Evolutionary conservation across 2,797 vertebrate genomes (phyloP).

Genomic region (Lophotriccus pileatus): DNA sequence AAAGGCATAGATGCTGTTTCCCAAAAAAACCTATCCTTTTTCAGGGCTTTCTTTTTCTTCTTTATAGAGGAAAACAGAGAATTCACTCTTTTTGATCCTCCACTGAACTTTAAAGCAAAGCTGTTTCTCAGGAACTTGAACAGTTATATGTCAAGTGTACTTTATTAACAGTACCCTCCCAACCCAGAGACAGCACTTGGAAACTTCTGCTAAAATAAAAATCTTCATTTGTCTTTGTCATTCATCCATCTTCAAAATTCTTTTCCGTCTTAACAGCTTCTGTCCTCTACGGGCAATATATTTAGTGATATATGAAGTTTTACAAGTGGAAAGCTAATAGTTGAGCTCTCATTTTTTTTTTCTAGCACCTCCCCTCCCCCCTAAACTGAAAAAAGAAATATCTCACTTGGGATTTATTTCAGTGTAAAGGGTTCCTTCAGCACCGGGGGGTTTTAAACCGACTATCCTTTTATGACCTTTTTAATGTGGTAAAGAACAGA

Average conservation of each 20-base stretch:
- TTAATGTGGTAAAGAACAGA: not conserved
- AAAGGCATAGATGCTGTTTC: constrained; percentile 69
- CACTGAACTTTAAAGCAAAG: constrained; percentile 76
- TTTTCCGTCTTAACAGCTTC: constrained; percentile 76
- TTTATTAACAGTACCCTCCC: constrained; percentile 74
- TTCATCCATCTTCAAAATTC: constrained; percentile 80
- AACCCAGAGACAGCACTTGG: constrained; percentile 57
- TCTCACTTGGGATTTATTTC: constrained; percentile 19
- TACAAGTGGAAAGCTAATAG: constrained; percentile 71
- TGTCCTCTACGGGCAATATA: constrained; percentile 71
- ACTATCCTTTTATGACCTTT: not conserved
- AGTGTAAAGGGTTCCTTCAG: not conserved
- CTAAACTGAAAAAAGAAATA: not conserved
- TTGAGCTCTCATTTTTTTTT: constrained; percentile 61
- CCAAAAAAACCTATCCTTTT: constrained; percentile 67
- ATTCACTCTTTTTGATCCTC: constrained; percentile 77
- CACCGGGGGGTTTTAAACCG: not conserved
- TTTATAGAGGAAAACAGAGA: constrained; percentile 67
- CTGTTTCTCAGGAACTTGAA: constrained; percentile 70
- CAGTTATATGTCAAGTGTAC: constrained; percentile 76
- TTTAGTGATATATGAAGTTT: constrained; percentile 70
- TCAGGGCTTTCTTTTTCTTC: constrained; percentile 71
- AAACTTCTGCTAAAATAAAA: constrained; percentile 81
- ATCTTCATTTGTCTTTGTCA: constrained; percentile 81
- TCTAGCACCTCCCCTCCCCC: not conserved